Evolutionary conservation across 2,113 vertebrate species (phyloP).

Genomic region (Pampusana beccarii): DNA sequence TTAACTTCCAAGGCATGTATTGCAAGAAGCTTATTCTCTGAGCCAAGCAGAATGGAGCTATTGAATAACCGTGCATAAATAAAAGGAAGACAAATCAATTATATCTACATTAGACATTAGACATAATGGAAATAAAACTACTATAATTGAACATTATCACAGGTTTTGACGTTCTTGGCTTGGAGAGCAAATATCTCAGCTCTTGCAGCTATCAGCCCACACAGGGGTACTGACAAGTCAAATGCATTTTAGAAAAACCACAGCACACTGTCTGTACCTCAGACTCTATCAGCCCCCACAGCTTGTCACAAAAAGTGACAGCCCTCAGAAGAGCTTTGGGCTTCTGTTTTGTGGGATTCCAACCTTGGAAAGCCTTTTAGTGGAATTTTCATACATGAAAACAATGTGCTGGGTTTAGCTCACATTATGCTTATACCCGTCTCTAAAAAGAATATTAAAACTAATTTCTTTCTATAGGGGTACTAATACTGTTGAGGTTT

Average conservation of each 20-base stretch:
- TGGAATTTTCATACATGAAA: neutral
- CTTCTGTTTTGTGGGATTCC: neutral
- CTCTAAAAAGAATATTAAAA: neutral
- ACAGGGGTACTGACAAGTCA: neutral
- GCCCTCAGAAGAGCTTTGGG: neutral
- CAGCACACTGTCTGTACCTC: neutral
- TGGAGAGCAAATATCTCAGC: neutral
- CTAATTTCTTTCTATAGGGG: neutral
- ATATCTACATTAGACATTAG: neutral
- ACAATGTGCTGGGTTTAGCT: neutral
- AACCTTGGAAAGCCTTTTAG: neutral
- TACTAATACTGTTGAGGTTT: neutral
- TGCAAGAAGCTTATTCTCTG: neutral
- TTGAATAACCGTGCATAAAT: neutral
- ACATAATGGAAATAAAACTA: constrained; percentile 2
- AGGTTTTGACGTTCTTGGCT: neutral
- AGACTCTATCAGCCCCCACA: neutral
- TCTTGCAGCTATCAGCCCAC: neutral
- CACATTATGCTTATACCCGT: neutral
- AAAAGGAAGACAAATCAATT: neutral
- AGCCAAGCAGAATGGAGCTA: neutral
- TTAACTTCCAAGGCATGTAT: neutral
- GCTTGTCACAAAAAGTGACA: neutral
- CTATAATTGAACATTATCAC: neutral
- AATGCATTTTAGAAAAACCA: neutral